Base-by-base conservation (phyloP, 2,113 vertebrate species). In the Cyprinodon brontotheroides region DNA sequence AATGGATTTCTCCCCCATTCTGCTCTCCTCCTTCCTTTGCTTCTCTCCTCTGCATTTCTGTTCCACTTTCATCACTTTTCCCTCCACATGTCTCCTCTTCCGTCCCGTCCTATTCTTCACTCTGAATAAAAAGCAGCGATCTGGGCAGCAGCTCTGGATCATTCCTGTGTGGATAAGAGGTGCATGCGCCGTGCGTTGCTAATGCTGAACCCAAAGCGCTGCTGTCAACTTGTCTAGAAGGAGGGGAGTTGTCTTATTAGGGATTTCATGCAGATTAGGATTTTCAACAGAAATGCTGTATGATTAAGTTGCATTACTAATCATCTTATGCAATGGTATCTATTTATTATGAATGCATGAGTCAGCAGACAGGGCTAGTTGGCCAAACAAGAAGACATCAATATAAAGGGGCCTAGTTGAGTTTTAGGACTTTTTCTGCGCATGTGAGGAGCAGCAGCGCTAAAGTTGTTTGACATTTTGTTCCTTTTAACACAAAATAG, bases 271-370 rank as follows among this genome's bases (percentile, higher is more conserved):
- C 75, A 85, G 86, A 85, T 88, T 88, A 87, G 69, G 77, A 81
- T 70, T 87, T 80, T 84, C 75, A 81, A 61, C 65, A 40, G 47
- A 81, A 71, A 80, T 83, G 57, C 79, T 82, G 45, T 47, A 66
- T 77, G 87, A 89, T 87, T 81, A 78, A 75, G 70, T 91, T 77
- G 78, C 77, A 82, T 68, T 81, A 62, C 63, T 90, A 87, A 91
- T 90, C 86, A 86, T 82, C 84, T 93, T 92, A 92, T 74, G 89
- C 84, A 93, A 90, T 75, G 43, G 74, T 63, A 71, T 89, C 74
- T 84, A 79, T 82, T 87, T 88, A 90, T 91, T 90, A 89, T 84
- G 68, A 86, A 87, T 9, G 70, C 78, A 82, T 91, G 86, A 93
- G 85, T 94, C 91, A 92, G 90, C 90, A 83, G 87, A 74, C 83